phyloP scores from a whole-genome alignment of 2,113 vertebrate species.

The Colius striatus region DNA sequence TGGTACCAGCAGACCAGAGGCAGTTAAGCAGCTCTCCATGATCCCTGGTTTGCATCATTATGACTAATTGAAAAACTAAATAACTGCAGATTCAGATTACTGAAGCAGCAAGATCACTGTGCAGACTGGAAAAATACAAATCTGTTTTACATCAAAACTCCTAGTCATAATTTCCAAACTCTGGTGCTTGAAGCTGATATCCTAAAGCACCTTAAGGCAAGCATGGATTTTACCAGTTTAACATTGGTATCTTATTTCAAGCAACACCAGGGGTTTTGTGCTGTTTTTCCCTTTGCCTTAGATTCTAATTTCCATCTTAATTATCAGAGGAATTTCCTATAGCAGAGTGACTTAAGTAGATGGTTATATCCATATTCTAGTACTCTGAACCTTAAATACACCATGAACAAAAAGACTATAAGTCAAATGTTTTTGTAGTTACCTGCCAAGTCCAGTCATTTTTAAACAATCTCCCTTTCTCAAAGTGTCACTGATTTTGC shows the following conservation, averaged over 20 bases:
- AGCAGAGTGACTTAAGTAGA: not conserved
- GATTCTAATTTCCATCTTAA: not conserved
- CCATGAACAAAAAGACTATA: not conserved
- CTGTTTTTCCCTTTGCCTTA: not conserved
- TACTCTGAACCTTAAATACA: not conserved
- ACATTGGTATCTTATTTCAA: not conserved
- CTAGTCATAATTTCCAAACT: not conserved
- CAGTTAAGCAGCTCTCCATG: too few species aligned
- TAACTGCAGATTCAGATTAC: too few species aligned
- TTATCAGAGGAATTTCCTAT: not conserved
- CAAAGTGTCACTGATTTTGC: not conserved
- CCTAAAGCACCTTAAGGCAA: not conserved
- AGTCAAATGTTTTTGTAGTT: not conserved
- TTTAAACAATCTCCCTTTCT: slow-evolving; percentile 1
- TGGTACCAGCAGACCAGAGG: too few species aligned
- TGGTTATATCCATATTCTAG: not conserved
- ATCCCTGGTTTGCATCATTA: too few species aligned
- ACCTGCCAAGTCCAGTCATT: not conserved
- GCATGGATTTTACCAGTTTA: not conserved
- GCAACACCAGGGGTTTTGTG: not conserved
- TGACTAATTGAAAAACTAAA: too few species aligned
- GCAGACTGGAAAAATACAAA: too few species aligned
- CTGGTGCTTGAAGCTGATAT: not conserved
- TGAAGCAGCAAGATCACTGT: too few species aligned
- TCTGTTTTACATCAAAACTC: too few species aligned